Percentiles rank a stretch among this genome's conserved stretches.
Evolutionary conservation across 1,140 invertebrate species (phyloP).

Genomic region (Caenorhabditis inopinata): DNA sequence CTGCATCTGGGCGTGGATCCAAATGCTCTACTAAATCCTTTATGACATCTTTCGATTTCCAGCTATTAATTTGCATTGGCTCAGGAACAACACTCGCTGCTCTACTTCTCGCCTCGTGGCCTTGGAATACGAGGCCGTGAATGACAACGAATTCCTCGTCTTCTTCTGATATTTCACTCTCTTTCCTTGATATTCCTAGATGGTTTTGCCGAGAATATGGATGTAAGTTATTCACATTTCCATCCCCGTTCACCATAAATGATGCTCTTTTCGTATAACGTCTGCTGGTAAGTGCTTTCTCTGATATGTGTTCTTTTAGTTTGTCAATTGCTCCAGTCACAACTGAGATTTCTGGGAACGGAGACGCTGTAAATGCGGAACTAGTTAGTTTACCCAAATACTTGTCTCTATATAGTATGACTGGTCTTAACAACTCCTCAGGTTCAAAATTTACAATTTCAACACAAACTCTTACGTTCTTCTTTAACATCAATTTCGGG

Average conservation of each 20-base stretch:
- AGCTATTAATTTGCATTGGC: background rate
- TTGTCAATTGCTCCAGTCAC: constrained; percentile 19
- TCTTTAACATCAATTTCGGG: constrained; percentile 10
- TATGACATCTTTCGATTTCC: background rate
- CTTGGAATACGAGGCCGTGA: constrained; percentile 5
- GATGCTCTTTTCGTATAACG: constrained; percentile 2
- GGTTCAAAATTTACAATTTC: background rate
- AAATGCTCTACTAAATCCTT: background rate
- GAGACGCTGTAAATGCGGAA: too few relatives aligned
- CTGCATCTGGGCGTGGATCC: constrained; percentile 6
- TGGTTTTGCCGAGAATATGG: background rate
- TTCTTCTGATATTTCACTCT: background rate
- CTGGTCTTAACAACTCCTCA: too few relatives aligned
- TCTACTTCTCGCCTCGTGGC: background rate
- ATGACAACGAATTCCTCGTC: constrained; percentile 18
- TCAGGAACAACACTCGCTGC: background rate
- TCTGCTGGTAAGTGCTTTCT: background rate
- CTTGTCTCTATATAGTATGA: too few relatives aligned
- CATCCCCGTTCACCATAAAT: constrained; percentile 3
- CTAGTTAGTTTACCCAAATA: too few relatives aligned
- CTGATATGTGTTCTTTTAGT: background rate
- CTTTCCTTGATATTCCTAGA: background rate
- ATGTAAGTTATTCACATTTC: constrained; percentile 25
- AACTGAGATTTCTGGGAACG: constrained; percentile 22
- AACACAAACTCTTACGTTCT: background rate